Conservation (phyloP, 2,888 invertebrate species). For the Amphipyra berbera region DNA sequence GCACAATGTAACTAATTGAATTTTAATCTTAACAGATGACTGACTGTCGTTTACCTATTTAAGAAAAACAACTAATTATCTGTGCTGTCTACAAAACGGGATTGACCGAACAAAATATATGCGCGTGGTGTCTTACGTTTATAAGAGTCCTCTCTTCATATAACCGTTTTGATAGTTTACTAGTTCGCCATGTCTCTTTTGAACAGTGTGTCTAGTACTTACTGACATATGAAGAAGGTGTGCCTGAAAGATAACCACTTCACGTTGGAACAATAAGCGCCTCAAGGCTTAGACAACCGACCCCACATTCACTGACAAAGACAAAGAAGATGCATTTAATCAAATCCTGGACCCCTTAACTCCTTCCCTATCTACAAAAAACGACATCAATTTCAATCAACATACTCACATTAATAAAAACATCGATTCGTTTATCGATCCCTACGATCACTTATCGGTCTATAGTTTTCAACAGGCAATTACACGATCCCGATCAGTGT, state of each 20-base stretch:
- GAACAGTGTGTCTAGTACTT: no score
- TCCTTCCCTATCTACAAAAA: slow-evolving; percentile 1
- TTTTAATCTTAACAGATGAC: background rate
- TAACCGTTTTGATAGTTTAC: no score
- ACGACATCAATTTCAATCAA: slow-evolving; percentile 30
- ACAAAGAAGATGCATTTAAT: slow-evolving; percentile 6
- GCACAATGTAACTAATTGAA: background rate
- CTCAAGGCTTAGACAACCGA: background rate
- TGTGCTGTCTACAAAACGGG: no score
- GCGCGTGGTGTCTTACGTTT: no score
- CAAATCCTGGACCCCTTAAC: background rate
- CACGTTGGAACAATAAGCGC: background rate
- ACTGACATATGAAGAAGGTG: no score
- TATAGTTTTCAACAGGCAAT: slow-evolving; percentile 39
- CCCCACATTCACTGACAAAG: slow-evolving; percentile 21
- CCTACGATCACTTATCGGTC: slow-evolving; percentile 38
- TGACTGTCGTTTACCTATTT: background rate
- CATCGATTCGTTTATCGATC: slow-evolving; percentile 35
- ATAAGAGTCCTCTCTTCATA: no score
- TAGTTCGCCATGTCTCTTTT: no score
- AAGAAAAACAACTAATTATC: no score
- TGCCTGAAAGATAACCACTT: background rate
- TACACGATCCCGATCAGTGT: slow-evolving; percentile 6
- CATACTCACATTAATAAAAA: slow-evolving; percentile 32
- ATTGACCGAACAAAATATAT: no score